A percentile compares a stretch with the other conserved stretches of the same genome.
phyloP scores from a whole-genome alignment of 2,888 invertebrate species.

The Clunio marinus region DNA sequence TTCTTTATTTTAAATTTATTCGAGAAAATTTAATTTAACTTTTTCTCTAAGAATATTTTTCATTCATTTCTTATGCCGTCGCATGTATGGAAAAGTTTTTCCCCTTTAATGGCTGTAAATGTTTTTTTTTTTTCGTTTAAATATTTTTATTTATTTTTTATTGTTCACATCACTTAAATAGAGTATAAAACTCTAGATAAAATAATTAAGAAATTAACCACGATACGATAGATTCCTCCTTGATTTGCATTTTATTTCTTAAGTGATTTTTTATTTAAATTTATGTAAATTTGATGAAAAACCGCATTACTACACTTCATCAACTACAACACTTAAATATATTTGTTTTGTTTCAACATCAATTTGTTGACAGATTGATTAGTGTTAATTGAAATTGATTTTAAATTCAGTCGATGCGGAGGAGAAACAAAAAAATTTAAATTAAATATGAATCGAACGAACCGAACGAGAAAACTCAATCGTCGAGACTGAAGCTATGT shows the following conservation, averaged over 20 bases:
- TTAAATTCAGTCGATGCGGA: conserved; percentile 7
- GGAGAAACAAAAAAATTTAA: neutral
- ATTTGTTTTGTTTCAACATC: neutral
- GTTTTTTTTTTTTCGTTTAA: neutral
- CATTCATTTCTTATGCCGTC: neutral
- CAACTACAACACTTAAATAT: neutral
- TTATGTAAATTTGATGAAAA: neutral
- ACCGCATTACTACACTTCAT: neutral
- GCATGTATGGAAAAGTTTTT: neutral
- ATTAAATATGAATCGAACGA: conserved; percentile 2
- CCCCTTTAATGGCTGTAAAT: neutral
- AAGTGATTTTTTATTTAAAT: too few relatives aligned
- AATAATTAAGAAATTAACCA: too few relatives aligned
- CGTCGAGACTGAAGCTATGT: conserved; percentile 24
- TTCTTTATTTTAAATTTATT: conserved; percentile 1
- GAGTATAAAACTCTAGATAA: neutral
- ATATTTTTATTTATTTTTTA: neutral
- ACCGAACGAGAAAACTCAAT: conserved; percentile 32
- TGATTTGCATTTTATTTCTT: too few relatives aligned
- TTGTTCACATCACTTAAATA: neutral
- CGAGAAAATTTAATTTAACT: neutral
- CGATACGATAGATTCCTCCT: too few relatives aligned
- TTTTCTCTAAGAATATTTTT: neutral
- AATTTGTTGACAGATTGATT: conserved; percentile 34
- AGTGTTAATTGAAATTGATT: conserved; percentile 31